Evolutionary conservation across 2,888 invertebrate genomes (phyloP), one percentile per base, ranked within the genome.

Genomic region (Automeris io): DNA sequence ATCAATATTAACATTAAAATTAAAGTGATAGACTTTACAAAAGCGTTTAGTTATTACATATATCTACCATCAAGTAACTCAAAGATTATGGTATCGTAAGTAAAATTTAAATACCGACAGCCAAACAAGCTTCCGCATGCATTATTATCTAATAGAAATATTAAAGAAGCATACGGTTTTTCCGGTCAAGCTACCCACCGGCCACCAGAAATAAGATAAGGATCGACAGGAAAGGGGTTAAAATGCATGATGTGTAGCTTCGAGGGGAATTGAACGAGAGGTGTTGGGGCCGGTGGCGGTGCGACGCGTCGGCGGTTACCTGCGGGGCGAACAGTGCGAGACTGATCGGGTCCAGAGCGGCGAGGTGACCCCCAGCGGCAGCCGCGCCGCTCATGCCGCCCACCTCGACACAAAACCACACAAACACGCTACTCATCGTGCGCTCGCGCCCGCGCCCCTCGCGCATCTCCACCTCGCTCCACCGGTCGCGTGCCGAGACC

Each of bases 361-460:
- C 73, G 78, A 87, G 86, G 75, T 88, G 88, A 70, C 87, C 74
- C 67, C 87, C 81, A 56, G 86, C 86, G 62, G 86, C 87, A 61
- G 82, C 82, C 69, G 87, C 76, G 70, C 83, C 83, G 81, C 83
- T 80, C 82, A 88, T 73, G 80, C 88, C 88, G 72, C 88, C 88
- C 83, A 88, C 88, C 89, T 88, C 88, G 76, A 87, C 86, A 88
- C 88, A 88, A 77, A 82, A 85, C 81, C 83, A 85, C 82, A 86
- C 81, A 83, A 79, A 83, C 72, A 79, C 83, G 81, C 81, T 85
- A 85, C 83, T 85, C 73, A 82, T 79, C 78, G 82, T 81, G 82
- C 79, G 73, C 70, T 71, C 81, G 82, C 79, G 73, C 69, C 71
- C 61, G 61, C 58, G 63, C 65, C 56, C 54, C 59, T 38, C 46